Evolutionary conservation across 2,797 vertebrate genomes (phyloP).

Genomic region (Phataginus tetradactyla): DNA sequence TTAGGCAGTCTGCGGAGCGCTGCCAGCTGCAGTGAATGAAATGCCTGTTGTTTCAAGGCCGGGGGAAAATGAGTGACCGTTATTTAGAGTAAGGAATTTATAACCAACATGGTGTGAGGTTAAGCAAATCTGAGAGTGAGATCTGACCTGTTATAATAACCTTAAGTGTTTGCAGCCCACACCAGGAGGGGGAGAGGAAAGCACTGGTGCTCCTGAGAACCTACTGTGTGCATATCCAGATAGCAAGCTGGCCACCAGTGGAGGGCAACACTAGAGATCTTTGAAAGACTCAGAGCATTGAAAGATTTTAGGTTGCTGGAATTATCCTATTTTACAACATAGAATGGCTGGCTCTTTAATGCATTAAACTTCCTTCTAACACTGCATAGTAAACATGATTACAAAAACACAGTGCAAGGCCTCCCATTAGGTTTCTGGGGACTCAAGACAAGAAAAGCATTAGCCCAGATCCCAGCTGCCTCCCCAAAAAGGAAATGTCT

Average conservation of each 20-base stretch:
- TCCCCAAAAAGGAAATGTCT: conserved; percentile 2
- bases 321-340: not conserved
- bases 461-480: not conserved
- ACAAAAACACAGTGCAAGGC: not conserved
- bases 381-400: not conserved
- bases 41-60: conserved; percentile 34
- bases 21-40: conserved; percentile 49
- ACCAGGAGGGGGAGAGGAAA: not conserved
- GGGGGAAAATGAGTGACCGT: conserved; percentile 47
- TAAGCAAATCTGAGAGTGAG: conserved; percentile 50
- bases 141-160: conserved; percentile 43
- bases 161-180: not conserved
- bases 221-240: not conserved
- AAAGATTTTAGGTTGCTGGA: not conserved
- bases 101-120: conserved; percentile 18
- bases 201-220: not conserved
- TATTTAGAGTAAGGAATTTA: conserved; percentile 57
- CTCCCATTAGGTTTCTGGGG: conserved; percentile 40
- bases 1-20: not conserved
- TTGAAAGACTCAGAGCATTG: not conserved
- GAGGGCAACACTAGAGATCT: not conserved
- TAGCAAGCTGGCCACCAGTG: not conserved
- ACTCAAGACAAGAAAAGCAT: not conserved
- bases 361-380: not conserved
- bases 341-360: not conserved